Base-by-base conservation (phyloP, 2,888 invertebrate genomes). In the Noctua pronuba region DNA sequence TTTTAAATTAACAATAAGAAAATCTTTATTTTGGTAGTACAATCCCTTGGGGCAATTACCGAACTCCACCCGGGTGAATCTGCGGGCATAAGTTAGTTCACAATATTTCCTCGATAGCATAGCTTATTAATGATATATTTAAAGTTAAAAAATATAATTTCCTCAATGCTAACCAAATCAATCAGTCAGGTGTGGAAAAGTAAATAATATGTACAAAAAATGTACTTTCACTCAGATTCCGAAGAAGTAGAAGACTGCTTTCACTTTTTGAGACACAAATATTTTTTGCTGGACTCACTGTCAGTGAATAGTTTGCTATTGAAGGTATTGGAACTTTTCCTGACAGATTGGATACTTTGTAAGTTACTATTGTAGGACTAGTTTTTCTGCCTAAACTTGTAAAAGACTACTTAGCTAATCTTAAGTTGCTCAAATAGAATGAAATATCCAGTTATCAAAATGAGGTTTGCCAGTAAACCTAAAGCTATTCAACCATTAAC, bases 141-240 rank as follows among this genome's bases (percentile, higher is more conserved):
- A 52, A 10, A 49, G 38, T 38, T 38, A 24, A 41, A 41, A 41
- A 13, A 41, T 13, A 10, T 18, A 3, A 66, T 46, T 76, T 76
- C 62, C 55, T 24, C 2, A 16, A 52, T n/a, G 16, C 46, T 28
- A 55, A 55, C n/a, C 5, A 55, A 55, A n/a, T n/a, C 49, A 71
- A 49, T 72, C 67, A 72, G 31, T 72, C 31, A 78, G n/a, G 44
- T 44, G 66, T 73, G 49, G 31, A 28, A 78, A 71, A 62, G 5
- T 35, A 58, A 62, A 71, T 49, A 55, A 70, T 10, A 18, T 18
- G 11, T 8, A 78, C 21, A 75, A 80, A 80, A 60, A 71, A 31
- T 5, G 0, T 41, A 67, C 79, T 82, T 79, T 82, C 79, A 71
- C 74, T 24, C 3, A 31, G 18, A 13, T 69, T 55, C 4, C 13